Evolutionary conservation across 64 coral and sea anemone species (phyloP), one percentile per base, ranked within the genome.

Genomic region (Montipora foliosa): DNA sequence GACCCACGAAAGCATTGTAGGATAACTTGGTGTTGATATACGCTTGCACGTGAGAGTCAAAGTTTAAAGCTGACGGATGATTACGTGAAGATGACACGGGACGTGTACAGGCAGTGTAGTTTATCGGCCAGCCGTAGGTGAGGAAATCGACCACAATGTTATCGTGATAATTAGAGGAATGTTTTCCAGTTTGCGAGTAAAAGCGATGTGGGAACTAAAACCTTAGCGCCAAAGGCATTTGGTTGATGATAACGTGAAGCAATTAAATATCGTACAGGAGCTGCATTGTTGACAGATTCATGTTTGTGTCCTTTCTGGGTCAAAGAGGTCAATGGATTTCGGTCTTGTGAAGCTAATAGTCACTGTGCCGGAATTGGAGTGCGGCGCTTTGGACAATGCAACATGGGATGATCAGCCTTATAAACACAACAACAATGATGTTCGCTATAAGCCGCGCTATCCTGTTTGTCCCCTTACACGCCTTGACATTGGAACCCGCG

Each of bases 371-470:
- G 29, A 49, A 81, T 91, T 1, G 77, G 59, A 22, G 79, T 91
- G 2, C 22, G 59, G 10, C 29, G 48, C 8, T 77, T 74, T 3
- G 87, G 74, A 19, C 89, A 91, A 22, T 91, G 6, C 2, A 71
- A 8, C 77, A 81, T 91, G 1, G 89, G 89, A 74, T 91, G 77
- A 14, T 67, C 37, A 3, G 62, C 76, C 21, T 91, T 72, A n/a
- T 78, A 81, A 6, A 91, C 89, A 3, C 89, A 44, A 4, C 78
- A 91, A 1, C 59, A 15, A 55, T 90, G 88, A 48, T 29, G 51
- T 3, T 90, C 16, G 13, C 19, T 79, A n/a, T 69, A 80, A 16
- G 44, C 74, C 6, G 22, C 44, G 2, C 5, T 46, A 14, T 76
- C 74, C 10, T 76, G 74, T 14, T 50, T 15, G 21, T 90, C 76